These are phyloP conservation scores for Ormyrus labotus DNA, from an alignment of 2,888 invertebrate genomes.

Conservation along the genomic window DNA sequence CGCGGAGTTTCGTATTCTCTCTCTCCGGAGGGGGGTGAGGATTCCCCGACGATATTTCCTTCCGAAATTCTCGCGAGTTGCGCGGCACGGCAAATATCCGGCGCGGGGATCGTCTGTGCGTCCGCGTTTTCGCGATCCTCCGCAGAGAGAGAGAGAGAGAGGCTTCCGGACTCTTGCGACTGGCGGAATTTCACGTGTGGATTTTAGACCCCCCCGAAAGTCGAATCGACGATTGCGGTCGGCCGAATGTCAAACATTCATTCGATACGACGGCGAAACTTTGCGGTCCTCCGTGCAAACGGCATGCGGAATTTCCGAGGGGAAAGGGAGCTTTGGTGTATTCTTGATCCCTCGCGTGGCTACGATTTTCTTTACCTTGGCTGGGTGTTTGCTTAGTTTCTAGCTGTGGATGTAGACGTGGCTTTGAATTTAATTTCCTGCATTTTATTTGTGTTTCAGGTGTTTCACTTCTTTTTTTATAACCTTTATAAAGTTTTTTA, in stretches of 20 bases:
- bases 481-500: too few relatives aligned
- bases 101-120: background rate
- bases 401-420: too few relatives aligned
- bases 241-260: too few relatives aligned
- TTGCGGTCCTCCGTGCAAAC: background rate
- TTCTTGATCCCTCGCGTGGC: too few relatives aligned
- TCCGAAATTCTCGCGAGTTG: constrained; percentile 15
- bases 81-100: constrained; percentile 18
- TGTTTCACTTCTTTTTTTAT: too few relatives aligned
- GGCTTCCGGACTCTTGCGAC: background rate
- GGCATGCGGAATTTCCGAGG: background rate
- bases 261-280: background rate
- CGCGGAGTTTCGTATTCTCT: constrained; percentile 20
- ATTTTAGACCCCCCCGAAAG: background rate
- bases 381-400: too few relatives aligned
- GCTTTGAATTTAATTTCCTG: too few relatives aligned
- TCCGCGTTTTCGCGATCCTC: background rate
- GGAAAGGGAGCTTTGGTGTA: too few relatives aligned
- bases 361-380: too few relatives aligned
- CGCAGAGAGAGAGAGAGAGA: constrained; percentile 1
- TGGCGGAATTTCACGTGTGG: background rate
- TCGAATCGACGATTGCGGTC: too few relatives aligned
- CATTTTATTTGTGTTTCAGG: too few relatives aligned
- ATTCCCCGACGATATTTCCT: constrained; percentile 19
- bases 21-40: constrained; percentile 11